Percentiles rank a stretch among this genome's conserved stretches.
These are phyloP conservation scores for Coreoperca whiteheadi DNA, from an alignment of 2,113 vertebrate species.

Conservation along the genomic window DNA sequence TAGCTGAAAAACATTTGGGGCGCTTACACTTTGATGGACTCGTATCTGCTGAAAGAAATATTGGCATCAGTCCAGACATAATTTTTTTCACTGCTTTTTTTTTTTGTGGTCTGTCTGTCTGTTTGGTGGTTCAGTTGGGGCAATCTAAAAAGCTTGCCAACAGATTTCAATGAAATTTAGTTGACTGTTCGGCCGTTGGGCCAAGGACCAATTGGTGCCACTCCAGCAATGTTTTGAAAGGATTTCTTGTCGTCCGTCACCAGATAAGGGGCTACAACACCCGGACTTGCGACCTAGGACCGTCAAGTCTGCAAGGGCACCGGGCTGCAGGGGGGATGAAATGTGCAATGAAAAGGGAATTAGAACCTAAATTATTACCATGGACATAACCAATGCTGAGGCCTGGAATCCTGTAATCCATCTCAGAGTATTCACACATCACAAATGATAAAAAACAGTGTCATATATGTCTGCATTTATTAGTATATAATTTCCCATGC, in stretches of 20 bases:
- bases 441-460: neutral
- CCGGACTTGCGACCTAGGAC: neutral
- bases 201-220: neutral
- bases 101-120: neutral
- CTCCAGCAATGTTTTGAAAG: neutral
- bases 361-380: neutral
- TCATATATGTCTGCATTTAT: neutral
- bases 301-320: neutral
- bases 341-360: neutral
- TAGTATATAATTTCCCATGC: neutral
- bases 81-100: constrained; percentile 2
- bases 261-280: neutral
- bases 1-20: neutral
- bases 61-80: neutral
- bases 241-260: neutral
- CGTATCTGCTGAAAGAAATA: neutral
- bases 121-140: neutral
- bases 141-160: neutral
- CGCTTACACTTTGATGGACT: constrained; percentile 3
- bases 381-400: neutral
- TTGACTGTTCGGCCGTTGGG: neutral
- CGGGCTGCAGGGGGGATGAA: neutral
- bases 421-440: neutral
- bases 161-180: constrained; percentile 1
- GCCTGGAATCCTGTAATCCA: neutral